Evolutionary conservation across 1,140 invertebrate genomes (phyloP).

Genomic region (Drosophila sucinea): DNA sequence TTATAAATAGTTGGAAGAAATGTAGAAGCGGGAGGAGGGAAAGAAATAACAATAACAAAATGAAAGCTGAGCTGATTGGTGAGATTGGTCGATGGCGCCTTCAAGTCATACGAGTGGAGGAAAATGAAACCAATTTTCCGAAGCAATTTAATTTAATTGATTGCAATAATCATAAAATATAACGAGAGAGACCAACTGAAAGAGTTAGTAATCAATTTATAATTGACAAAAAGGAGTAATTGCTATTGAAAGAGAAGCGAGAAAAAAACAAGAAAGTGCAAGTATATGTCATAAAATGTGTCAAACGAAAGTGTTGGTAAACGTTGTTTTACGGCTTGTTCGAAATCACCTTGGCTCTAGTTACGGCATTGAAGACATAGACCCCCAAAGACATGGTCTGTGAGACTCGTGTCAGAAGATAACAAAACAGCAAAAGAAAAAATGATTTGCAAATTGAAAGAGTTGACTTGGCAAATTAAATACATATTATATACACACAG

Average conservation of each 20-base stretch:
- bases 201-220: constrained; percentile 59
- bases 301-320: constrained; percentile 42
- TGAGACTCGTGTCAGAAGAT: constrained; percentile 29
- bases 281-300: constrained; percentile 36
- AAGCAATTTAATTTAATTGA: constrained; percentile 79
- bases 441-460: constrained; percentile 66
- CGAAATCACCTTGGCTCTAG: constrained; percentile 30
- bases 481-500: constrained; percentile 29
- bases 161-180: constrained; percentile 70
- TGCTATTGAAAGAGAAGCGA: constrained; percentile 38
- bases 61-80: constrained; percentile 56
- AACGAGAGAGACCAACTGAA: constrained; percentile 34
- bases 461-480: constrained; percentile 44
- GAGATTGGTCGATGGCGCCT: constrained; percentile 19
- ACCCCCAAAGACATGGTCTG: constrained; percentile 27
- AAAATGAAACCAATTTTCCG: constrained; percentile 70
- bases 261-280: constrained; percentile 24
- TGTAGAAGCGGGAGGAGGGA: constrained; percentile 23
- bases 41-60: constrained; percentile 56
- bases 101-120: constrained; percentile 20
- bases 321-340: neutral
- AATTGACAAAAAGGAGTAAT: constrained; percentile 70
- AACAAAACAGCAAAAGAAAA: constrained; percentile 25
- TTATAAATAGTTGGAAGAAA: constrained; percentile 73
- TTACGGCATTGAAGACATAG: constrained; percentile 48